These are phyloP conservation scores for Bruchidius siliquastri DNA, from an alignment of 2,888 invertebrate species.

Conservation along the genomic window DNA sequence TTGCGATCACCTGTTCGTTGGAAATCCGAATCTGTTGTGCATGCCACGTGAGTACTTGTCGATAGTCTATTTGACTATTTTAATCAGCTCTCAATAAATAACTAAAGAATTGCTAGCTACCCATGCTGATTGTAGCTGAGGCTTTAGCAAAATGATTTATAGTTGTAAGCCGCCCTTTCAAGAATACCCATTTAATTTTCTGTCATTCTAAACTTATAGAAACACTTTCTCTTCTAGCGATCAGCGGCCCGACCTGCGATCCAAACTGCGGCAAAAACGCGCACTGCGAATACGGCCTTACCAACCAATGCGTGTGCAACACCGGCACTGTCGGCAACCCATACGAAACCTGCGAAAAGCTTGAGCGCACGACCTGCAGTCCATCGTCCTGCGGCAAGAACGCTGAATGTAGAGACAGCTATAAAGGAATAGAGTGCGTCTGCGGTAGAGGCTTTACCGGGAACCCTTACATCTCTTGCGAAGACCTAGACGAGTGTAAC, in stretches of 20 bases:
- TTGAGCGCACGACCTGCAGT: conserved; percentile 67
- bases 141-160: no score
- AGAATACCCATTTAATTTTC: no score
- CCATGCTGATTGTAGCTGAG: no score
- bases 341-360: conserved; percentile 71
- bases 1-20: conserved; percentile 82
- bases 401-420: conserved; percentile 74
- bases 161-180: no score
- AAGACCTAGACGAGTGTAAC: conserved; percentile 78
- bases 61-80: no score
- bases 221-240: conserved; percentile 53
- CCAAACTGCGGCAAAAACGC: conserved; percentile 80
- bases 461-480: conserved; percentile 78
- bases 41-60: conserved; percentile 77
- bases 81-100: no score
- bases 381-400: conserved; percentile 70
- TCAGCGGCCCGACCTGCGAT: conserved; percentile 70
- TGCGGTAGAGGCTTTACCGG: conserved; percentile 81
- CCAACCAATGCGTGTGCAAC: conserved; percentile 78
- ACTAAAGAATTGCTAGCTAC: no score
- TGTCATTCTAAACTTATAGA: no score
- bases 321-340: conserved; percentile 83
- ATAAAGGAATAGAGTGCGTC: conserved; percentile 71
- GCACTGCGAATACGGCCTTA: conserved; percentile 78
- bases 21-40: conserved; percentile 83